Evolutionary conservation across 2,888 invertebrate genomes (phyloP).

Genomic region (Apoda limacodes): DNA sequence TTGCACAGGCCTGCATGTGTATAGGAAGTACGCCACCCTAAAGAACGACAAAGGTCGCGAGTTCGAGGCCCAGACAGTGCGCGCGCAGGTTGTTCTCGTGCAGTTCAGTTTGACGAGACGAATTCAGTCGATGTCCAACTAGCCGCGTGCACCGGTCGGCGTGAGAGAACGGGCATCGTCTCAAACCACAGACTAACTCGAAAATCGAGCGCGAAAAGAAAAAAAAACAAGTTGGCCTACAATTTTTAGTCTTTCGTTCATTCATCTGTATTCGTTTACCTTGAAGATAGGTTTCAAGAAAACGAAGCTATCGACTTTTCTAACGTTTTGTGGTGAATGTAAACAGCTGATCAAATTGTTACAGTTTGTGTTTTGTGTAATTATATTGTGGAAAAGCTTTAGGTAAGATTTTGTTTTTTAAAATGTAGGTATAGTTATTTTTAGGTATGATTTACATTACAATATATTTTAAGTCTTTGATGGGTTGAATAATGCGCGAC

Average conservation of each 20-base stretch:
- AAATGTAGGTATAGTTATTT: no score
- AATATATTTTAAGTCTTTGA: no score
- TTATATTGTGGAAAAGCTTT: no score
- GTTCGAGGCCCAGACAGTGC: constrained; percentile 13
- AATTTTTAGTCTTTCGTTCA: constrained; percentile 14
- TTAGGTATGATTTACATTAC: no score
- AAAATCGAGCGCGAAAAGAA: constrained; percentile 23
- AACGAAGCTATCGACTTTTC: constrained; percentile 21
- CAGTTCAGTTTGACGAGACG: no score
- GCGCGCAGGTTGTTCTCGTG: constrained; percentile 24
- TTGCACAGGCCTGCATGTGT: no score
- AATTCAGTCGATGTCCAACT: constrained; percentile 61
- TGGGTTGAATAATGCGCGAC: no score
- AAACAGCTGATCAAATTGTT: constrained; percentile 30
- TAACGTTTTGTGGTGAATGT: constrained; percentile 19
- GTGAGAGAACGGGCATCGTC: constrained; percentile 21
- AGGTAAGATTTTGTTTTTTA: no score
- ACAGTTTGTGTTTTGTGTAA: no score
- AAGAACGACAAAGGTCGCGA: no score
- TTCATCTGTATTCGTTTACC: constrained; percentile 22
- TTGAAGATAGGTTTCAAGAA: constrained; percentile 21
- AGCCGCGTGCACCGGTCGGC: constrained; percentile 43
- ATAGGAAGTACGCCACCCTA: no score
- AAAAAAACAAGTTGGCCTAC: constrained; percentile 24
- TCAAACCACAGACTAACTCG: constrained; percentile 25